Conservation (phyloP, 2,888 invertebrate genomes). For the Stenurella melanura region DNA sequence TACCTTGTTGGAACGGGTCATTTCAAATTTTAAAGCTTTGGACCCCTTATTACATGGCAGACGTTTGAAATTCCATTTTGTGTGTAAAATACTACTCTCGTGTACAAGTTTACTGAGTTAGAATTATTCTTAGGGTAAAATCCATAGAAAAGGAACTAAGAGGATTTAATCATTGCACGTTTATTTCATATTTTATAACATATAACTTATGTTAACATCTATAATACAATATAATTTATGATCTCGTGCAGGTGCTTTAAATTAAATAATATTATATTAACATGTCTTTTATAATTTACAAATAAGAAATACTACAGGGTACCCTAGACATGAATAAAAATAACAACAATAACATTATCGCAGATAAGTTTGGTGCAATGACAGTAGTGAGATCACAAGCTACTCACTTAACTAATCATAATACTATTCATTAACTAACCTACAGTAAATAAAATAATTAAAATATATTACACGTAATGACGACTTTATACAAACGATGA, state of each 20-base stretch:
- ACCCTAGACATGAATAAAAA: conserved; percentile 50
- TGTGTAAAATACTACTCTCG: too few relatives aligned
- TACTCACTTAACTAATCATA: conserved; percentile 62
- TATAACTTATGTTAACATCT: conserved; percentile 60
- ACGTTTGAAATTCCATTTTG: too few relatives aligned
- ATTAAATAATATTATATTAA: conserved; percentile 54
- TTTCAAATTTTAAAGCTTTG: too few relatives aligned
- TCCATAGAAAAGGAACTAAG: too few relatives aligned
- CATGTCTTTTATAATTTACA: conserved; percentile 53
- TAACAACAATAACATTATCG: conserved; percentile 54
- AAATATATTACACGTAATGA: conserved; percentile 61
- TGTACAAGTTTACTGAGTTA: too few relatives aligned
- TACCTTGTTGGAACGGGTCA: too few relatives aligned
- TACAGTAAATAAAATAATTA: conserved; percentile 60
- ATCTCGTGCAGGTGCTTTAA: conserved; percentile 64
- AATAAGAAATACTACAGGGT: conserved; percentile 51
- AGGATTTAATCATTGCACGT: conserved; percentile 53
- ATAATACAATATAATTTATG: conserved; percentile 62
- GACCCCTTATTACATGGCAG: too few relatives aligned
- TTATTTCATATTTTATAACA: conserved; percentile 53
- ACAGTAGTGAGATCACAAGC: conserved; percentile 68
- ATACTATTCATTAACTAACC: conserved; percentile 51
- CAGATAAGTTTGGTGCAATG: conserved; percentile 56
- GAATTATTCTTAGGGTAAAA: too few relatives aligned
- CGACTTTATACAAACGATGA: conserved; percentile 68